Evolutionary conservation across 2,888 invertebrate genomes (phyloP).

Genomic region (Ornithoptera alexandrae): DNA sequence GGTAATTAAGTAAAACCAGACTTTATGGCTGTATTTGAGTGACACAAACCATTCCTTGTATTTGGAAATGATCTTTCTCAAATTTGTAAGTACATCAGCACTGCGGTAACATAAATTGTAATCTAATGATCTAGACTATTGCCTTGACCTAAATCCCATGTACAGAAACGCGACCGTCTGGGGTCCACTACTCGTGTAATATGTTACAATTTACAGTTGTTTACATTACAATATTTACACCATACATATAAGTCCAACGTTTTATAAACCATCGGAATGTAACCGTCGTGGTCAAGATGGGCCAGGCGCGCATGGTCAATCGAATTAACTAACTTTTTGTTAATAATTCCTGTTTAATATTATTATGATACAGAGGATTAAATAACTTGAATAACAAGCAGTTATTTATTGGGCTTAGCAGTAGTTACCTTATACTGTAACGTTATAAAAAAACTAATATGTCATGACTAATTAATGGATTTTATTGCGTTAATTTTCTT

Average conservation of each 20-base stretch:
- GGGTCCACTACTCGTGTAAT: conserved; percentile 42
- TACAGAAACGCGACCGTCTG: conserved; percentile 45
- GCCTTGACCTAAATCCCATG: conserved; percentile 75
- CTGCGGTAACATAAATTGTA: conserved; percentile 49
- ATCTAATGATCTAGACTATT: conserved; percentile 62
- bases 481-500: too few species aligned
- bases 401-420: background rate
- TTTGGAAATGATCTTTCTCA: too few species aligned
- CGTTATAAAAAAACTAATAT: too few species aligned
- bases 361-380: background rate
- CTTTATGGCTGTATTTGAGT: too few species aligned
- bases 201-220: conserved; percentile 12
- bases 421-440: background rate
- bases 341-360: background rate
- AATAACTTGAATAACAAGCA: background rate
- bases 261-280: conserved; percentile 9
- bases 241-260: conserved; percentile 3
- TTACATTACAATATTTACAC: background rate
- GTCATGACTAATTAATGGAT: too few species aligned
- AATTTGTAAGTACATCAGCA: background rate
- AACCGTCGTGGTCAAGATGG: conserved; percentile 12
- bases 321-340: conserved; percentile 3
- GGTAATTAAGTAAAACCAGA: too few species aligned
- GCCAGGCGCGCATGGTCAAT: conserved; percentile 11
- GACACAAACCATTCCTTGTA: too few species aligned